Evolutionary conservation across 2,113 vertebrate species (phyloP), one percentile per base, ranked within the genome.

Genomic region (Pteronura brasiliensis): DNA sequence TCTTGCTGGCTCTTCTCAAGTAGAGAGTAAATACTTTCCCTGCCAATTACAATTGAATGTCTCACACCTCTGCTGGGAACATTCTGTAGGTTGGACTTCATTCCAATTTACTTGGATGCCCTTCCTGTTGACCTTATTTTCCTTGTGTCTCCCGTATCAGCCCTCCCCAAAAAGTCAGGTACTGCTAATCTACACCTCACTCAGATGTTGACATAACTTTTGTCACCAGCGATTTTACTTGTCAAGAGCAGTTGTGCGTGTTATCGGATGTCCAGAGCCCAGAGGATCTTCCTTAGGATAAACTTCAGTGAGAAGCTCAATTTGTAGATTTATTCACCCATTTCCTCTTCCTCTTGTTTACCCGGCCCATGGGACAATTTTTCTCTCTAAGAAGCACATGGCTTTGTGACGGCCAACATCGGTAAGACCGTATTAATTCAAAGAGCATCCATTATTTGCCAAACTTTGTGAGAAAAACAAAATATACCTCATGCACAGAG

Each of bases 161-260:
- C 44, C 72, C 55, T 93, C 59, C 49, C 57, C 71, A 80, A 79
- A 67, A 93, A 52, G 79, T 92, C 57, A 93, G 69, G 47, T 77
- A 61, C 72, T 76, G 88, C 83, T 65, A 83, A 59, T 93, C 71
- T 88, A 79, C 9, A 74, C 42, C 23, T 91, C 61, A 59, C 59
- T 93, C 82, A 52, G 42, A 97, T 92, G 57, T 92, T 98, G 87
- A 97, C 80, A 85, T 74, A 90, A 97, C 96, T 96, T 97, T 92
- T 84, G 71, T 96, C 91, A 87, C 47, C 52, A 93, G 92, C 42
- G 57, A 52, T 90, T 93, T 87, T 36, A 47, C 49, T 95, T 97
- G 91, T 97, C 79, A 92, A 88, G 87, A 93, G 59, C 47, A 93
- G 25, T 86, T 84, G 34, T n/a, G 4, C 47, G 11, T 88, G 39